These are phyloP conservation scores for Mormyrops boulengeri DNA, from an alignment of 2,797 vertebrate genomes.

Conservation along the genomic window DNA sequence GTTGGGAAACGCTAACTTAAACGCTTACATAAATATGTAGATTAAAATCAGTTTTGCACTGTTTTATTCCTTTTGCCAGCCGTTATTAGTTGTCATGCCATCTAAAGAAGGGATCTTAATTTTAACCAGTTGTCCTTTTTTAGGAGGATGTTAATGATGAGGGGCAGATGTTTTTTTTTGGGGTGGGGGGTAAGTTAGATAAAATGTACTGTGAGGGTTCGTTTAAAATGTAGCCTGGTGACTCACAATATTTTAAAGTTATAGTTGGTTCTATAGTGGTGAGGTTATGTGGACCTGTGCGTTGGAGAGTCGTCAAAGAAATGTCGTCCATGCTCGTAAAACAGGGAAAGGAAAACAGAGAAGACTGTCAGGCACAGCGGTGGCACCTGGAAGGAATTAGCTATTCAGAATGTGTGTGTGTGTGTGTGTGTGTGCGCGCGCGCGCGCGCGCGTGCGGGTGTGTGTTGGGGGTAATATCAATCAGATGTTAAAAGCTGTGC, in stretches of 20 bases:
- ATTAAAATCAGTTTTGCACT: neutral
- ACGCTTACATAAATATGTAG: neutral
- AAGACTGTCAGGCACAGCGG: constrained; percentile 33
- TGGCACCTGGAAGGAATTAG: constrained; percentile 46
- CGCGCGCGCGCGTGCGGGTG: neutral
- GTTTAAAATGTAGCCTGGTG: neutral
- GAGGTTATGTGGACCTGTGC: constrained; percentile 32
- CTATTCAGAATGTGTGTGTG: constrained; percentile 13
- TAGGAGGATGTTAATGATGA: neutral
- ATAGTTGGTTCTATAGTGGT: constrained; percentile 17
- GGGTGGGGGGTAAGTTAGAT: neutral
- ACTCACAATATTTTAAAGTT: neutral
- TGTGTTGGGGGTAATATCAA: constrained; percentile 42
- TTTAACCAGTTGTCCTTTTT: neutral
- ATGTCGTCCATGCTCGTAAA: constrained; percentile 24
- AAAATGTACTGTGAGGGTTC: neutral
- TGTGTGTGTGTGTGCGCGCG: neutral
- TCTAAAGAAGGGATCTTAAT: neutral
- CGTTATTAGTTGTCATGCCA: neutral
- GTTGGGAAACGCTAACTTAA: neutral
- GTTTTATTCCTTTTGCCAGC: neutral
- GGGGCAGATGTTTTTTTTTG: neutral
- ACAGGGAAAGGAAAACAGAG: constrained; percentile 30
- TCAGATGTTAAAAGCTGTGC: constrained; percentile 47
- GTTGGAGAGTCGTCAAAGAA: constrained; percentile 30